These are phyloP conservation scores for Campoletis raptor DNA, from an alignment of 2,888 invertebrate species.

Conservation along the genomic window DNA sequence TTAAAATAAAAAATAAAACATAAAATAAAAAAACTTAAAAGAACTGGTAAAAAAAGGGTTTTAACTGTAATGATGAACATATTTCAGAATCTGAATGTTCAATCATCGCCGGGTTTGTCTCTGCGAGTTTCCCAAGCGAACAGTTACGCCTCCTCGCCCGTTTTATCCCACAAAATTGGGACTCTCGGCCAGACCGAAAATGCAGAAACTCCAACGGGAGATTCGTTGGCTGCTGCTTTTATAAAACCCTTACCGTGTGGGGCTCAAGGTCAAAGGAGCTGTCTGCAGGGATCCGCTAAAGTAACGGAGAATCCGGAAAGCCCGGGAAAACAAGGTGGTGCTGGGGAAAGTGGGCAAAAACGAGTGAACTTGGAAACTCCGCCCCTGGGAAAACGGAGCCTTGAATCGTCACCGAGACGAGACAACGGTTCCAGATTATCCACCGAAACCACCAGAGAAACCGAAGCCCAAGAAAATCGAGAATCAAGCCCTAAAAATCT, in stretches of 20 bases:
- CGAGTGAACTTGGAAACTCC: constrained; percentile 80
- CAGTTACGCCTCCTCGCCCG: constrained; percentile 81
- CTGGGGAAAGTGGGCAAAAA: neutral
- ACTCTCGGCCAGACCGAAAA: constrained; percentile 79
- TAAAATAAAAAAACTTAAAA: neutral
- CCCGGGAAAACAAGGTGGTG: neutral
- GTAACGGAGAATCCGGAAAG: constrained; percentile 12
- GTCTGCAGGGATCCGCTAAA: constrained; percentile 50
- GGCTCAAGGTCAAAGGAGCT: constrained; percentile 63
- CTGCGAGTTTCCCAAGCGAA: constrained; percentile 80
- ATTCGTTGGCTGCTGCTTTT: constrained; percentile 75
- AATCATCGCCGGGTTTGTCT: constrained; percentile 79
- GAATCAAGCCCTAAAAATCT: constrained; percentile 69
- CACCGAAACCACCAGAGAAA: constrained; percentile 35
- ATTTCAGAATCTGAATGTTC: constrained; percentile 76
- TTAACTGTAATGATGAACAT: neutral
- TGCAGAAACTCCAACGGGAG: constrained; percentile 66
- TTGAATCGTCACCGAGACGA: constrained; percentile 47
- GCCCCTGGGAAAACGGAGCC: constrained; percentile 75
- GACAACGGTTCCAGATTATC: neutral
- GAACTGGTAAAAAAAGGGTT: neutral
- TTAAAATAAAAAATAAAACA: constrained; percentile 6
- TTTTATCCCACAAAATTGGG: constrained; percentile 83
- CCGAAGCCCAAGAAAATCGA: constrained; percentile 39
- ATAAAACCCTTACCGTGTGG: constrained; percentile 82